Conservation (phyloP, 2,113 vertebrate species). For the Aptenodytes forsteri region DNA sequence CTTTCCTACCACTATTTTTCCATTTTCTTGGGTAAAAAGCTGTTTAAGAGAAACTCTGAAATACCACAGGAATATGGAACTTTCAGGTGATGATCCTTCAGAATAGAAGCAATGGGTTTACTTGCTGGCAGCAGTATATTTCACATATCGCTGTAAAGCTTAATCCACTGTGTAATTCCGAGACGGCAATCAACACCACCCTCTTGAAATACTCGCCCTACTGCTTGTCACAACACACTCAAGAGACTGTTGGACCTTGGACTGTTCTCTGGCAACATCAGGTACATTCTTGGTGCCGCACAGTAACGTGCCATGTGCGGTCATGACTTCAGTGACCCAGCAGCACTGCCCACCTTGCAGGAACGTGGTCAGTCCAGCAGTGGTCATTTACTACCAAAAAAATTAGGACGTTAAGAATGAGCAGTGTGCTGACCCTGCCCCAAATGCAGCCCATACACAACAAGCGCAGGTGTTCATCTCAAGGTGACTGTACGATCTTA, state of each 20-base stretch:
- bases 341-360: not conserved
- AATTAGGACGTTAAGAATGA: not conserved
- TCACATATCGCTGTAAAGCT: not conserved
- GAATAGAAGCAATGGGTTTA: not conserved
- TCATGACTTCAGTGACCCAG: not conserved
- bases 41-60: not conserved
- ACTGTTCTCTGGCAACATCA: not conserved
- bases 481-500: not conserved
- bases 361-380: not conserved
- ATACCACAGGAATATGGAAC: not conserved
- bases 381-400: not conserved
- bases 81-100: not conserved
- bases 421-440: not conserved
- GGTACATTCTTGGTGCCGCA: not conserved
- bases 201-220: rapidly evolving
- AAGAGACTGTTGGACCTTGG: not conserved
- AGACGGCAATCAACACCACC: not conserved
- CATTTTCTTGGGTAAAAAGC: not conserved
- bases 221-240: not conserved
- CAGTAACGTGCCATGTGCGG: rapidly evolving
- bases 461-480: not conserved
- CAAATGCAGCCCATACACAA: not conserved
- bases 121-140: not conserved
- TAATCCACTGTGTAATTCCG: not conserved
- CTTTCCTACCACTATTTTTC: not conserved